Conservation (phyloP, 1,140 invertebrate genomes). For the Myzus persicae region DNA sequence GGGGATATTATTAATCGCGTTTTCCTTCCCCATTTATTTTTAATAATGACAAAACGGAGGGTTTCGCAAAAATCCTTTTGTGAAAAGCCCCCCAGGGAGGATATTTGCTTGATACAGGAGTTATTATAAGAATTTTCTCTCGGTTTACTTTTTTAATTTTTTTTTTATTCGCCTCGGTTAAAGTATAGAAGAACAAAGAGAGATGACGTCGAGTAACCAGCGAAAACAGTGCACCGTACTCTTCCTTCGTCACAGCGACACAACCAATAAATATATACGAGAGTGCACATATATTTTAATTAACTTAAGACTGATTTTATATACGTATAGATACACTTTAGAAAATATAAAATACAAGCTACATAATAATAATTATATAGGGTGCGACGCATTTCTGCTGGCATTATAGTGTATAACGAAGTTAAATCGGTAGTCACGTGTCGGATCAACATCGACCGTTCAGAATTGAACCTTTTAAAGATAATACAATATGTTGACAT, state of each 20-base stretch:
- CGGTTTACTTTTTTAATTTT: background rate
- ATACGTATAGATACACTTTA: background rate
- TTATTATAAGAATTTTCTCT: constrained; percentile 44
- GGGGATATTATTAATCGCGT: constrained; percentile 56
- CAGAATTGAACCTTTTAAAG: background rate
- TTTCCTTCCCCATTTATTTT: constrained; percentile 50
- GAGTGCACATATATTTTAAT: background rate
- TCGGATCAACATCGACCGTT: background rate
- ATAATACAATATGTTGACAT: background rate
- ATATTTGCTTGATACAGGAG: constrained; percentile 15
- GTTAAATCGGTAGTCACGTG: background rate
- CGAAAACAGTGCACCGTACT: background rate
- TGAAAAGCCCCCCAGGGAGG: constrained; percentile 41
- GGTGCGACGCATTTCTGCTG: background rate
- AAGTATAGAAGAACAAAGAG: constrained; percentile 7
- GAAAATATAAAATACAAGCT: background rate
- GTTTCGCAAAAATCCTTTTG: constrained; percentile 46
- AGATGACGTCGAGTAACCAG: constrained; percentile 8
- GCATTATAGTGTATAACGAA: background rate
- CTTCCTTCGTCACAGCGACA: background rate
- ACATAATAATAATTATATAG: background rate
- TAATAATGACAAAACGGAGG: constrained; percentile 53
- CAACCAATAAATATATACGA: background rate
- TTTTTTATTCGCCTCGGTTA: background rate
- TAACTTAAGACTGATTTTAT: background rate